Conservation (phyloP, 1,140 invertebrate species). For the Episyrphus balteatus region DNA sequence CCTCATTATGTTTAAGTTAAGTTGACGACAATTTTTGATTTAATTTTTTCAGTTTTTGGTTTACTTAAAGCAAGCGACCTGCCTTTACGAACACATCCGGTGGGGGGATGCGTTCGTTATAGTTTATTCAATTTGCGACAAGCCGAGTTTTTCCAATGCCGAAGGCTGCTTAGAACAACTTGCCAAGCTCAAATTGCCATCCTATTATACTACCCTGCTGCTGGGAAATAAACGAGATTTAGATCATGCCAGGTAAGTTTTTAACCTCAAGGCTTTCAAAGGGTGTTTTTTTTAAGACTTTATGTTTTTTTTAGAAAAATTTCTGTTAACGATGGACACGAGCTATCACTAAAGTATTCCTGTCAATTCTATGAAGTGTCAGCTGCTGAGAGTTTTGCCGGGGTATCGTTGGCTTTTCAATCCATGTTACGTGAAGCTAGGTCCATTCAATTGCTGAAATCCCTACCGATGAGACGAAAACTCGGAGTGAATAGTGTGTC, state of each 20-base stretch:
- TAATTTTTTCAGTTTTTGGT: no score
- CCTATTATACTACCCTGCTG: conserved; percentile 60
- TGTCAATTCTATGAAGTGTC: conserved; percentile 81
- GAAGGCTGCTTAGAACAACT: conserved; percentile 60
- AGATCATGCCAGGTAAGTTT: conserved; percentile 60
- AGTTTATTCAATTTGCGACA: conserved; percentile 71
- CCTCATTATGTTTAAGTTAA: no score
- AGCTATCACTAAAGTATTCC: conserved; percentile 61
- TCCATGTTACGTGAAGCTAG: conserved; percentile 61
- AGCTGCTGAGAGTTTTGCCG: conserved; percentile 67
- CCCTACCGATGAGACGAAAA: conserved; percentile 57
- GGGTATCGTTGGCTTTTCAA: conserved; percentile 69
- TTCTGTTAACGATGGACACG: conserved; percentile 68
- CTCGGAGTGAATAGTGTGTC: conserved; percentile 68
- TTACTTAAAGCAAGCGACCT: conserved; percentile 42
- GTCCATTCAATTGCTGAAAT: conserved; percentile 57
- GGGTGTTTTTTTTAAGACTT: conserved; percentile 8
- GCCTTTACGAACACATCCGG: conserved; percentile 60
- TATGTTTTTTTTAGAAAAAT: conserved; percentile 45
- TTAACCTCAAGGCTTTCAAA: conserved; percentile 6
- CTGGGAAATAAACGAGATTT: conserved; percentile 75
- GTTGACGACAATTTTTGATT: no score
- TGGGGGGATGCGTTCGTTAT: conserved; percentile 78
- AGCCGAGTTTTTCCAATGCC: conserved; percentile 61
- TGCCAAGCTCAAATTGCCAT: conserved; percentile 52